Evolutionary conservation across 1,140 invertebrate species (phyloP).

Genomic region (Brachionus calyciflorus): DNA sequence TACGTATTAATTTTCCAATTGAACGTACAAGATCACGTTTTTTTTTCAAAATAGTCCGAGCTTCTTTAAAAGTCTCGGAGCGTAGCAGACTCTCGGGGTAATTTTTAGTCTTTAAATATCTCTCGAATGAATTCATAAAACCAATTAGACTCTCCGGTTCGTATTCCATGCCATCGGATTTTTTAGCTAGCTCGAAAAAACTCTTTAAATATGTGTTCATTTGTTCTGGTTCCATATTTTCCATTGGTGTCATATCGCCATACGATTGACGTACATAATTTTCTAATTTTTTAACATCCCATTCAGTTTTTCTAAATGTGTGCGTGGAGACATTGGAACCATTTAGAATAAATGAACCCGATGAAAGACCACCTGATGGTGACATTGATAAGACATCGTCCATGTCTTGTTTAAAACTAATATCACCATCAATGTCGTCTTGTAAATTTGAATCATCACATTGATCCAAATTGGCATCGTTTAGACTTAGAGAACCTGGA

Average conservation of each 20-base stretch:
- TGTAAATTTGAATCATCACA: slow-evolving; percentile 38
- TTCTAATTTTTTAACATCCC: slow-evolving; percentile 26
- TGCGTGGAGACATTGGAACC: slow-evolving; percentile 35
- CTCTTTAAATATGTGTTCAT: slow-evolving; percentile 43
- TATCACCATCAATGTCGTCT: slow-evolving; percentile 4
- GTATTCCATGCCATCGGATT: slow-evolving; percentile 37
- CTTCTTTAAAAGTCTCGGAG: slow-evolving; percentile 10
- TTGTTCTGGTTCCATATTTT: slow-evolving; percentile 21
- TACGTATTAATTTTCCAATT: slow-evolving; percentile 34
- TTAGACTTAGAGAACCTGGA: neutral
- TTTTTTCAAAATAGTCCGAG: slow-evolving; percentile 9
- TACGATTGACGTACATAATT: slow-evolving; percentile 16
- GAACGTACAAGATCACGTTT: slow-evolving; percentile 36
- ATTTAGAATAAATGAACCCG: neutral
- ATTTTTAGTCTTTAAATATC: slow-evolving; percentile 44
- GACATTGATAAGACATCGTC: slow-evolving; percentile 17
- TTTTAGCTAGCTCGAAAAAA: slow-evolving; percentile 35
- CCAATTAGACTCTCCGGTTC: slow-evolving; percentile 35
- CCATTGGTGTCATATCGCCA: slow-evolving; percentile 33
- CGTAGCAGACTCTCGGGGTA: slow-evolving; percentile 24
- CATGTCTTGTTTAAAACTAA: slow-evolving; percentile 36
- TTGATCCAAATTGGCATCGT: neutral
- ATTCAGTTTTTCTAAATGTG: slow-evolving; percentile 43
- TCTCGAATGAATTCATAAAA: slow-evolving; percentile 44
- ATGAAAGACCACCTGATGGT: neutral